These are phyloP conservation scores for Grantiella picta DNA, from an alignment of 2,113 vertebrate genomes.

Conservation along the genomic window DNA sequence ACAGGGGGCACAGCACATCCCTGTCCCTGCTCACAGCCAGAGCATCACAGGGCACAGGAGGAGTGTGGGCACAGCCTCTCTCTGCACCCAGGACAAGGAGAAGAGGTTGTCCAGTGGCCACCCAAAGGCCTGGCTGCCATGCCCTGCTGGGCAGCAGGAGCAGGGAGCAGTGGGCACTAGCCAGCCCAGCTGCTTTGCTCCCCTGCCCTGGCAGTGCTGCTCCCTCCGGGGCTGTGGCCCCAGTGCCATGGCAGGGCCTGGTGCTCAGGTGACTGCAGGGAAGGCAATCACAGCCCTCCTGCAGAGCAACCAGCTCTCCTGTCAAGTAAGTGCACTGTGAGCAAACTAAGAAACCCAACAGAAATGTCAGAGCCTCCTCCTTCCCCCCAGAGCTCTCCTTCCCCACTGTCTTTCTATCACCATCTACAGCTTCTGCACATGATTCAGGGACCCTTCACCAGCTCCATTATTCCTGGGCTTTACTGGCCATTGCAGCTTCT, in stretches of 20 bases:
- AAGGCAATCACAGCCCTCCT: neutral
- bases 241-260: neutral
- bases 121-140: neutral
- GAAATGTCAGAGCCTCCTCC: neutral
- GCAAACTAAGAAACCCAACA: neutral
- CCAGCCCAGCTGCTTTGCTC: neutral
- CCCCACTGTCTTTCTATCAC: neutral
- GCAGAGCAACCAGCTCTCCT: neutral
- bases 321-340: neutral
- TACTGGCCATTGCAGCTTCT: neutral
- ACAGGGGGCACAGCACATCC: accelerated
- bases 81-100: neutral
- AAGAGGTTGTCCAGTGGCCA: neutral
- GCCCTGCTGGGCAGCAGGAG: neutral
- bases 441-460: neutral
- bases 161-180: neutral
- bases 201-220: neutral
- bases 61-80: neutral
- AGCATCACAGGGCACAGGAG: accelerated
- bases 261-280: neutral
- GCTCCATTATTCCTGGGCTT: neutral
- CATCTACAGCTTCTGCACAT: neutral
- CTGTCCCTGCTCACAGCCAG: accelerated
- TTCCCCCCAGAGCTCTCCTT: neutral
- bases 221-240: neutral